Conservation (phyloP, 2,888 invertebrate species). For the Rotaria macrura region DNA sequence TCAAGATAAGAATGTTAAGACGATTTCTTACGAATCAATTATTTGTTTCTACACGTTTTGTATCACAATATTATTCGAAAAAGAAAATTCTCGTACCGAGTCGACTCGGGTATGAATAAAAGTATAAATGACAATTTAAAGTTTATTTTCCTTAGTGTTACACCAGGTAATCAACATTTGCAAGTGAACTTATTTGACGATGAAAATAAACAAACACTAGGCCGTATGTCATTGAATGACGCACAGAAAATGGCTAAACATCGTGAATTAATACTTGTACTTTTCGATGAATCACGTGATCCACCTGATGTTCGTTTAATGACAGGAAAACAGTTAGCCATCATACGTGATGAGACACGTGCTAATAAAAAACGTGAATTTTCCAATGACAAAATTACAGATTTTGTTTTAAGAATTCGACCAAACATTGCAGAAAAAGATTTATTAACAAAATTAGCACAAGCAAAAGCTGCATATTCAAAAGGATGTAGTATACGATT, state of each 20-base stretch:
- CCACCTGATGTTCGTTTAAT: conserved; percentile 11
- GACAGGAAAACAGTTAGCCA: not conserved
- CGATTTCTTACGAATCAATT: not conserved
- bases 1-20: not conserved
- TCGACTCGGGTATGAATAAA: not conserved
- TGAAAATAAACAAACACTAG: not conserved
- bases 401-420: not conserved
- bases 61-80: conserved; percentile 10
- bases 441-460: not conserved
- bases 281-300: conserved; percentile 8
- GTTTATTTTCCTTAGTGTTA: not conserved
- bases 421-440: not conserved
- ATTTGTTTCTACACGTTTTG: not conserved
- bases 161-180: conserved; percentile 5
- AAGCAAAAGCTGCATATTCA: not conserved
- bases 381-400: not conserved
- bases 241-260: conserved; percentile 2
- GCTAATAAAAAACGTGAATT: not conserved
- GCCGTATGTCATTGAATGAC: not conserved
- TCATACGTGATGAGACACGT: not conserved
- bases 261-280: not conserved
- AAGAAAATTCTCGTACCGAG: conserved; percentile 17
- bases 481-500: not conserved
- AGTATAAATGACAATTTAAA: not conserved
- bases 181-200: conserved; percentile 14